Percentiles rank a stretch among this genome's conserved stretches.
phyloP scores from a whole-genome alignment of 2,797 vertebrate species.

The Gymnothorax reevesii region DNA sequence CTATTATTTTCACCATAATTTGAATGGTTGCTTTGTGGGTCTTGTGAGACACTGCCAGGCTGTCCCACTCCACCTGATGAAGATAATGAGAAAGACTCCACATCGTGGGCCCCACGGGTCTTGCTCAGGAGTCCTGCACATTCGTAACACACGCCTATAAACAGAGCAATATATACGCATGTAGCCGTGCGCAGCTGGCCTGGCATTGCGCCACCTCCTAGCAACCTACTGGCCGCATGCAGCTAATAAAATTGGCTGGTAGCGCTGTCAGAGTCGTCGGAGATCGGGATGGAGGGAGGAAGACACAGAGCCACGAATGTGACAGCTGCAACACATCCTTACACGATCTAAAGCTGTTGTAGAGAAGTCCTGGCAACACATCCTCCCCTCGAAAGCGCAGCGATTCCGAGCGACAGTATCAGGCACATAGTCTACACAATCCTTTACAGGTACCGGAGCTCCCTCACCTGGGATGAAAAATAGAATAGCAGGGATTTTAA shows the following conservation, averaged over 20 bases:
- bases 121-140: conserved; percentile 46
- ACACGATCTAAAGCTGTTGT: conserved; percentile 44
- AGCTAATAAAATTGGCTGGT: conserved; percentile 50
- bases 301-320: conserved; percentile 28
- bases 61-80: conserved; percentile 44
- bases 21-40: conserved; percentile 41
- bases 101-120: conserved; percentile 40
- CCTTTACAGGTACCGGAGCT: neutral
- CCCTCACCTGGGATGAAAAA: conserved; percentile 15
- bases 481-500: neutral
- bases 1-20: conserved; percentile 36
- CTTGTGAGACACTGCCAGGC: conserved; percentile 32
- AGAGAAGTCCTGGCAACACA: conserved; percentile 35
- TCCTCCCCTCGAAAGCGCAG: conserved; percentile 38
- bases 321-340: conserved; percentile 60
- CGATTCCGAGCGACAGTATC: conserved; percentile 43
- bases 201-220: conserved; percentile 60
- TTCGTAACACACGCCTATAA: conserved; percentile 61
- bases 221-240: conserved; percentile 26
- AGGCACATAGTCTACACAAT: conserved; percentile 24
- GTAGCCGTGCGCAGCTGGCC: conserved; percentile 51
- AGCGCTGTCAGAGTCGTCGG: conserved; percentile 47
- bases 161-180: conserved; percentile 60
- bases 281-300: conserved; percentile 32
- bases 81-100: conserved; percentile 37